Percentiles rank a stretch among this genome's conserved stretches.
phyloP scores from a whole-genome alignment of 2,888 invertebrate species.

The Exephanes ischioxanthus region DNA sequence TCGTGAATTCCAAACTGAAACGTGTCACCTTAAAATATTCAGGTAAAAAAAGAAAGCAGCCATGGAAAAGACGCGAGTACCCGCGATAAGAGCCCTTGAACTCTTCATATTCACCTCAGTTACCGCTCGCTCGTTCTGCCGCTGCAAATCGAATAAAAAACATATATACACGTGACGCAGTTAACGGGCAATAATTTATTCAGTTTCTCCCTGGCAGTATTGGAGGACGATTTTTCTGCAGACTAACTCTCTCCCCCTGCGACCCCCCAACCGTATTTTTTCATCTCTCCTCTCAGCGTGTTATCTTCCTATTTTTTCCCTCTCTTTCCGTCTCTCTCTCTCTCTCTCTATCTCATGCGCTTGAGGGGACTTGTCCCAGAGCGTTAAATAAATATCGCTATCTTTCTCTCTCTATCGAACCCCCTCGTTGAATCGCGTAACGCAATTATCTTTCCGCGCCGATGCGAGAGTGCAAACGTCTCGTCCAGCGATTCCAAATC shows the following conservation, averaged over 20 bases:
- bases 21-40: neutral
- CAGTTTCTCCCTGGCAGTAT: slow-evolving; percentile 32
- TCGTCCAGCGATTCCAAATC: slow-evolving; percentile 57
- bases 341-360: no score
- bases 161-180: slow-evolving; percentile 45
- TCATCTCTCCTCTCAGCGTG: slow-evolving; percentile 27
- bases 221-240: slow-evolving; percentile 57
- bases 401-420: slow-evolving; percentile 9
- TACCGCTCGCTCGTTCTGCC: slow-evolving; percentile 15
- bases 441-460: slow-evolving; percentile 71
- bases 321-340: slow-evolving; percentile 3
- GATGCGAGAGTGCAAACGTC: slow-evolving; percentile 59
- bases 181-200: slow-evolving; percentile 61
- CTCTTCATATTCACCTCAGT: slow-evolving; percentile 47
- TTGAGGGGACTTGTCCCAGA: no score
- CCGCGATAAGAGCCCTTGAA: slow-evolving; percentile 50
- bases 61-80: slow-evolving; percentile 20
- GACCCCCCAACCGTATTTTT: slow-evolving; percentile 30
- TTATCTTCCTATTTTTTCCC: slow-evolving; percentile 11
- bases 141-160: slow-evolving; percentile 47
- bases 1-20: neutral
- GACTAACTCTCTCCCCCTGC: slow-evolving; percentile 41
- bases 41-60: slow-evolving; percentile 21
- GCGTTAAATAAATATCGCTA: no score
- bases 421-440: slow-evolving; percentile 61